Evolutionary conservation across 2,888 invertebrate species (phyloP), one percentile per base, ranked within the genome.

Genomic region (Ophioninae sp.): DNA sequence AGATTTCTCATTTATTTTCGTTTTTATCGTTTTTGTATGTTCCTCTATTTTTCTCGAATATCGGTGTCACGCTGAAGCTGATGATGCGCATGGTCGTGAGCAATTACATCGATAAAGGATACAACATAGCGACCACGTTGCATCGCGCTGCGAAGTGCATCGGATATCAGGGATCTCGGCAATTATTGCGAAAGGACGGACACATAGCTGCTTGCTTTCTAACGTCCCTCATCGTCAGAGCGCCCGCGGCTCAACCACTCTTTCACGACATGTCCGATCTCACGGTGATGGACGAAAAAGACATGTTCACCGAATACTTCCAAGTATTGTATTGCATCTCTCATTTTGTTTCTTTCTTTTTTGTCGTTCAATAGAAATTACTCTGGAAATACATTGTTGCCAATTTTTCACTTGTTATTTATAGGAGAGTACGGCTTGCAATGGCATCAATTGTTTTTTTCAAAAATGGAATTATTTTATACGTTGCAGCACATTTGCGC

Each of bases 101-200:
- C 79, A 95, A 96, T 88, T 94, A 94, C 75, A 93, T 94, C 37
- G 88, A 91, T 78, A 93, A 94, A 83, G 94, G 94, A 0, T 94
- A 94, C 86, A 94, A 94, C 69, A 94, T 96, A 87, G 93, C 94
- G 0, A 93, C 94, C 68, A 94, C 95, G 0, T 92, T 96, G 74
- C 93, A 95, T 13, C 95, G 95, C 89, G 92, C 96, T 0, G 95
- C 96, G 0, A 94, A 95, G 86, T 95, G 96, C 82, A 94, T 97
- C 76, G 96, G 96, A 0, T 96, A 95, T 88, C 94, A 94, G 30
- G 95, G 95, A 58, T 95, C 95, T 9, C 94, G 95, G 88, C 95
- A 96, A 89, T 96, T 96, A 78, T 93, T 96, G 79, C 94, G 94
- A 0, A 95, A 96, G 90, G 96, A 97, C 88, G 95, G 95, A 59